Conservation (phyloP, 2,797 vertebrate species). For the Chloroceryle amazona region DNA sequence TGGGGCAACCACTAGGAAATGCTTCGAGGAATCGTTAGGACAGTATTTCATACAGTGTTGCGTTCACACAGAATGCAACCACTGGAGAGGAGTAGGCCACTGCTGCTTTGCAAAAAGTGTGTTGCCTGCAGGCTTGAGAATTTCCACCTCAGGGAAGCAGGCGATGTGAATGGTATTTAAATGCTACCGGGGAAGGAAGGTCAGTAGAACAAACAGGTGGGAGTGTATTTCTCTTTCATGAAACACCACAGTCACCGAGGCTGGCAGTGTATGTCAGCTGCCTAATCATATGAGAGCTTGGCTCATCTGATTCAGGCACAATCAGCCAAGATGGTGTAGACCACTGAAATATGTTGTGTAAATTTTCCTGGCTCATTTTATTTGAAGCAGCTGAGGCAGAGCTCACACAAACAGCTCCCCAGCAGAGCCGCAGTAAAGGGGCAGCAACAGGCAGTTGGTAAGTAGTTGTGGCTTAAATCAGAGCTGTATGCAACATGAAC, state of each 20-base stretch:
- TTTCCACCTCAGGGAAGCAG: background rate
- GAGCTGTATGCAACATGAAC: background rate
- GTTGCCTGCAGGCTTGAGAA: background rate
- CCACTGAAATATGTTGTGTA: fast-evolving
- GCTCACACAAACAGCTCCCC: background rate
- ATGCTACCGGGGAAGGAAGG: background rate
- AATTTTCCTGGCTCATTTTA: background rate
- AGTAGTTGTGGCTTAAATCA: background rate
- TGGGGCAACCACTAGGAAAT: background rate
- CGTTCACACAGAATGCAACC: background rate
- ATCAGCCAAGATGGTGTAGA: background rate
- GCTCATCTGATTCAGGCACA: background rate
- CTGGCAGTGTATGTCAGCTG: background rate
- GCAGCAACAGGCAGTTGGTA: background rate
- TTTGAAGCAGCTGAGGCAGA: background rate
- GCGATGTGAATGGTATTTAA: background rate
- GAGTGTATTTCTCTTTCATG: background rate
- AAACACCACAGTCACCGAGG: background rate
- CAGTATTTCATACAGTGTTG: background rate
- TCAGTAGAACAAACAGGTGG: background rate
- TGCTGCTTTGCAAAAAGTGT: background rate
- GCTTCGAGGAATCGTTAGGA: background rate
- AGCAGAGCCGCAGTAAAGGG: background rate
- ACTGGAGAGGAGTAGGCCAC: background rate
- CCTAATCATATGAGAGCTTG: background rate